These are phyloP conservation scores for Piprites chloris DNA, from an alignment of 2,113 vertebrate species.

Conservation along the genomic window DNA sequence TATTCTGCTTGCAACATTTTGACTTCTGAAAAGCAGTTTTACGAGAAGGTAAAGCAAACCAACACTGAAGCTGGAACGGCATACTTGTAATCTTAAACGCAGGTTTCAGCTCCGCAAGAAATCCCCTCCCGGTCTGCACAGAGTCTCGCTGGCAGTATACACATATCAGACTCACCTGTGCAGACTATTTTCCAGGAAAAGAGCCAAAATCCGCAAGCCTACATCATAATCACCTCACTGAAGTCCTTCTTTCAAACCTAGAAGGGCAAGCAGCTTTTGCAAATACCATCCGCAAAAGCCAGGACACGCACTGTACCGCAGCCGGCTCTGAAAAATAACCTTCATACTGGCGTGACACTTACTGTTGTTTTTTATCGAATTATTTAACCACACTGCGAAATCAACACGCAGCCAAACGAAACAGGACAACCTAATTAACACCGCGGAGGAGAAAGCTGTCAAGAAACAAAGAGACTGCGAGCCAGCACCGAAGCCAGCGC, in stretches of 20 bases:
- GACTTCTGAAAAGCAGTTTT: neutral
- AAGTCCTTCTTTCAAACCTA: neutral
- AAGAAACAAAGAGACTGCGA: neutral
- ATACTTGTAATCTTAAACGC: neutral
- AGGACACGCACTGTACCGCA: neutral
- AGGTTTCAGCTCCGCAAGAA: neutral
- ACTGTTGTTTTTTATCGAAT: neutral
- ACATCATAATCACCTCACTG: neutral
- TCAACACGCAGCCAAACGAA: neutral
- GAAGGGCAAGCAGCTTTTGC: neutral
- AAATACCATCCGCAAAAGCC: neutral
- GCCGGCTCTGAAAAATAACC: neutral
- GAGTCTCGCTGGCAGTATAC: neutral
- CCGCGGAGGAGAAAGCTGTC: neutral
- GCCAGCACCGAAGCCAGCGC: neutral
- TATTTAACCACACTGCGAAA: neutral
- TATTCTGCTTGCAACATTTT: neutral
- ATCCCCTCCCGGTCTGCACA: neutral
- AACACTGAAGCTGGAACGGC: neutral
- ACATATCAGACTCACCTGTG: neutral
- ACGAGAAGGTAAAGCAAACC: neutral
- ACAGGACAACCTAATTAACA: neutral
- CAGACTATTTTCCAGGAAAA: neutral
- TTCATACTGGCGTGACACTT: fast-evolving
- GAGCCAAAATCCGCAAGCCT: neutral